Conservation (phyloP, 2,888 invertebrate species). For the Amphipyra berbera region DNA sequence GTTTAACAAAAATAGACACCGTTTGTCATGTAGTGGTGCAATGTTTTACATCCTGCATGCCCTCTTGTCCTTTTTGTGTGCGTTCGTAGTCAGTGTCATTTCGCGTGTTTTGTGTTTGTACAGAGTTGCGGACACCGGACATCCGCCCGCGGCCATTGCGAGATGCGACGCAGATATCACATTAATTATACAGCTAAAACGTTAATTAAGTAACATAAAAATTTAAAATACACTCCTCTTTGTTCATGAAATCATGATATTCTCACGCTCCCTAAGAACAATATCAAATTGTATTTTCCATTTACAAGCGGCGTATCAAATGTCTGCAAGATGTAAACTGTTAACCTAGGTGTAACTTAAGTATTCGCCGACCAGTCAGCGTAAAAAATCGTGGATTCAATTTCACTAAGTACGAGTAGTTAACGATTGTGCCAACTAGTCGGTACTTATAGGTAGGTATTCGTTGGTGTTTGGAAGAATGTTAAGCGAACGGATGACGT, state of each 20-base stretch:
- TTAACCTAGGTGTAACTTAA: slow-evolving; percentile 46
- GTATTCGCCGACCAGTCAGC: slow-evolving; percentile 23
- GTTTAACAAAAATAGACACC: slow-evolving; percentile 64
- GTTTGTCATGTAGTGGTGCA: slow-evolving; percentile 67
- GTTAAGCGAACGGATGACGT: slow-evolving; percentile 35
- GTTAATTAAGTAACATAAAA: slow-evolving; percentile 39
- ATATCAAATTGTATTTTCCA: slow-evolving; percentile 50
- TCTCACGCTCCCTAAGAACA: slow-evolving; percentile 48
- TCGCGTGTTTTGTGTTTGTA: slow-evolving; percentile 73
- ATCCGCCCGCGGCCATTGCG: slow-evolving; percentile 68
- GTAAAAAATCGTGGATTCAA: slow-evolving; percentile 35
- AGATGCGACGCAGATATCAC: slow-evolving; percentile 70
- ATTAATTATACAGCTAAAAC: slow-evolving; percentile 55
- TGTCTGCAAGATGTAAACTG: slow-evolving; percentile 43
- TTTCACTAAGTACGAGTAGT: slow-evolving; percentile 23
- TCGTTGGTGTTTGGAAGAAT: slow-evolving; percentile 22
- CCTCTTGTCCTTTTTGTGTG: slow-evolving; percentile 69
- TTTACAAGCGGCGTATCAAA: slow-evolving; percentile 47
- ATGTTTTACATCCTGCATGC: slow-evolving; percentile 71
- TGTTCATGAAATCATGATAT: slow-evolving; percentile 30
- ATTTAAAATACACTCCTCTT: slow-evolving; percentile 20
- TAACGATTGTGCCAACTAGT: slow-evolving; percentile 5
- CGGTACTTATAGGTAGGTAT: slow-evolving; percentile 5
- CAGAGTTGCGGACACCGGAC: slow-evolving; percentile 71
- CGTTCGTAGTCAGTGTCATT: slow-evolving; percentile 55